phyloP scores from a whole-genome alignment of 2,888 invertebrate species.

The Oligia fasciuncula region DNA sequence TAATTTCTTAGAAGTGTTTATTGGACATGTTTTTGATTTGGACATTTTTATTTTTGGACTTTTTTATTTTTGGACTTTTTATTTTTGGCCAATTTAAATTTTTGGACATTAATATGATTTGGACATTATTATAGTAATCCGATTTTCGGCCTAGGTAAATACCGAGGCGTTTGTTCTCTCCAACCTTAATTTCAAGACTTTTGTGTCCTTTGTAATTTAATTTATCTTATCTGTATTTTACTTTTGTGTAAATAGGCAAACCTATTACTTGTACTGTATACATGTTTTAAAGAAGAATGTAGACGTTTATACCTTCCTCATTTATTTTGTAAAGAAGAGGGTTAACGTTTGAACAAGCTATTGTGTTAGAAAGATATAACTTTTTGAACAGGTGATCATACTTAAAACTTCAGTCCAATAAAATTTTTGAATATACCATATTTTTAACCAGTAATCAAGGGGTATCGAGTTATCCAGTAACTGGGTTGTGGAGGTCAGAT shows the following conservation, averaged over 20 bases:
- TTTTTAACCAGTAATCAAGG: neutral
- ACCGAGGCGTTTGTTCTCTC: neutral
- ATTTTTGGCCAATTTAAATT: too few species aligned
- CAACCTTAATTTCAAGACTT: constrained; percentile 4
- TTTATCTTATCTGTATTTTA: neutral
- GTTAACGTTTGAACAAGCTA: neutral
- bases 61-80: too few species aligned
- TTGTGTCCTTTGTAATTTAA: neutral
- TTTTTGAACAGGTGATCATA: constrained; percentile 3
- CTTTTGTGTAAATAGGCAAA: constrained; percentile 4
- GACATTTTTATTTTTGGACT: too few species aligned
- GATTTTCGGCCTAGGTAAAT: neutral
- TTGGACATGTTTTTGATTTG: too few species aligned
- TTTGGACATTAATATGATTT: too few species aligned
- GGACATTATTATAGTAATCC: too few species aligned
- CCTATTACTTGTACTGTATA: neutral
- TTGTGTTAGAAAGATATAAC: neutral
- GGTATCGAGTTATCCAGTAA: neutral
- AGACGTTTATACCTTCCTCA: neutral
- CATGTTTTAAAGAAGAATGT: neutral
- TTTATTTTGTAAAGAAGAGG: neutral
- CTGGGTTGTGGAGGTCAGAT: neutral
- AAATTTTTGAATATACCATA: neutral
- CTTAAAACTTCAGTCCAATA: neutral
- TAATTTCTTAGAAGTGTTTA: too few species aligned